Conservation (phyloP, 1,140 invertebrate species). For the Holotrichia oblita region DNA sequence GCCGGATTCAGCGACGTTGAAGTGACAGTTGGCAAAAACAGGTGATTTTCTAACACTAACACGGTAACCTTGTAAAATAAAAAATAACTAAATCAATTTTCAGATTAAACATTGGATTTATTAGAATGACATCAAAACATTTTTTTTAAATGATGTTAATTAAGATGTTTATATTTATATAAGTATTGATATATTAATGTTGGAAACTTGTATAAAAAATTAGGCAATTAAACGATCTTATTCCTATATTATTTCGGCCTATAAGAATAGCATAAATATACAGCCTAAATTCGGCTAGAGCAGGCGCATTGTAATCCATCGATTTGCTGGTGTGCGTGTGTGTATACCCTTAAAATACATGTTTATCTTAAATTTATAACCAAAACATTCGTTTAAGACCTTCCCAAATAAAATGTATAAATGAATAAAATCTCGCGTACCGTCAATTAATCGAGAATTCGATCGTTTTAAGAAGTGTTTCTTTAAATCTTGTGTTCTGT, state of each 20-base stretch:
- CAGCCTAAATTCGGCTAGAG: neutral
- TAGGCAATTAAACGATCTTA: neutral
- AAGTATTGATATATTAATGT: no score
- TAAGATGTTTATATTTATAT: no score
- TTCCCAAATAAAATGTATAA: neutral
- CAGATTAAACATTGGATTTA: neutral
- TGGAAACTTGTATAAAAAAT: no score
- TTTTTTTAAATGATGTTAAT: neutral
- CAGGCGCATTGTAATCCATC: conserved; percentile 37
- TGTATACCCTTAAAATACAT: conserved; percentile 29
- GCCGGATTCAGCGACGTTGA: no score
- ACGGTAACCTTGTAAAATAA: neutral
- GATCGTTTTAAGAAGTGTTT: neutral
- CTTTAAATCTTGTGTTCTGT: neutral
- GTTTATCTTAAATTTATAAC: conserved; percentile 41
- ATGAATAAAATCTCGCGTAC: neutral
- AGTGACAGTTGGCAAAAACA: neutral
- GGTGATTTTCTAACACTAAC: neutral
- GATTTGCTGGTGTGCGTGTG: conserved; percentile 38
- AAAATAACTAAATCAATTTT: conserved; percentile 19
- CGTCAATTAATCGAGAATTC: neutral
- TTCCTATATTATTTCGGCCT: neutral
- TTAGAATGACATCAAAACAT: neutral
- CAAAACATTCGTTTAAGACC: conserved; percentile 31
- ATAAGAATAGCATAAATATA: neutral